Conservation (phyloP, 2,888 invertebrate species). For the Drosophila acutilabella region DNA sequence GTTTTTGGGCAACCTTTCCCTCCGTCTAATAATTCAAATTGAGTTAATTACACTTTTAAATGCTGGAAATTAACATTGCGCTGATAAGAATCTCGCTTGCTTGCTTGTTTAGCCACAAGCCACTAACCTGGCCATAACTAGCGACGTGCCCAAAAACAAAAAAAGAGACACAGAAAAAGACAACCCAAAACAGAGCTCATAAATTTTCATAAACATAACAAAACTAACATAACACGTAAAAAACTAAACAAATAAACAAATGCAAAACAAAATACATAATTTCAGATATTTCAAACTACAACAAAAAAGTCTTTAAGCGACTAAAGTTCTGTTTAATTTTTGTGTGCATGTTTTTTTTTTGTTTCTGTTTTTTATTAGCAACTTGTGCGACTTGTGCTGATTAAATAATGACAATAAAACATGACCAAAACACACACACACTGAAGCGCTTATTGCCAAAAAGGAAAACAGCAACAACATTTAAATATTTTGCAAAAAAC, state of each 20-base stretch:
- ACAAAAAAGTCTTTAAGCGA: conserved; percentile 16
- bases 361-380: conserved; percentile 22
- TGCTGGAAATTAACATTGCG: conserved; percentile 76
- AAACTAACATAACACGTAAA: conserved; percentile 46
- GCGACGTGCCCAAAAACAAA: conserved; percentile 22
- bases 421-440: conserved; percentile 53
- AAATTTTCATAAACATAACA: conserved; percentile 73
- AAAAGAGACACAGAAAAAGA: conserved; percentile 46
- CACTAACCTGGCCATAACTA: conserved; percentile 62
- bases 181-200: conserved; percentile 55
- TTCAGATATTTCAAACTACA: conserved; percentile 42
- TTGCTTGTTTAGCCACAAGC: conserved; percentile 63
- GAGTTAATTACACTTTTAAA: conserved; percentile 80
- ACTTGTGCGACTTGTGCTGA: conserved; percentile 76
- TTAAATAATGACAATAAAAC: conserved; percentile 78
- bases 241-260: conserved; percentile 31
- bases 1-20: conserved; percentile 35
- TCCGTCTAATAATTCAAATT: conserved; percentile 67
- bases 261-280: conserved; percentile 25
- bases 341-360: neutral
- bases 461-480: conserved; percentile 40
- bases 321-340: conserved; percentile 61
- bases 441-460: conserved; percentile 24
- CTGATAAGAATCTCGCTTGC: conserved; percentile 66
- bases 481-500: conserved; percentile 58